Evolutionary conservation across 2,888 invertebrate genomes (phyloP).

Genomic region (Strigamia transsilvanica): DNA sequence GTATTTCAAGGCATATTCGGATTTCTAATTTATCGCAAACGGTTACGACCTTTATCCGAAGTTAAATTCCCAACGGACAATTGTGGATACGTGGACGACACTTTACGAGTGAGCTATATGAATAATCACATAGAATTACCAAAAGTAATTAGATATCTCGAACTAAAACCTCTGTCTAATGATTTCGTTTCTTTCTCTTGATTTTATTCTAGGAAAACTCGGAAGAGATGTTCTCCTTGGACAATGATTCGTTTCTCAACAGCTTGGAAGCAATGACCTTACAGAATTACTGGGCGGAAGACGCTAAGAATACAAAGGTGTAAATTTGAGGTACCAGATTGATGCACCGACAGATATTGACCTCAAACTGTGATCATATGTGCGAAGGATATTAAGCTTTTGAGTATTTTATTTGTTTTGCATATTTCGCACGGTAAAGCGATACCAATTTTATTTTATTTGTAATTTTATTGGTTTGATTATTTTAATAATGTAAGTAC

Average conservation of each 20-base stretch:
- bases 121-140: conserved; percentile 59
- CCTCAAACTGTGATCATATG: conserved; percentile 11
- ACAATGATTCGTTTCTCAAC: conserved; percentile 92
- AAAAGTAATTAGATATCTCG: conserved; percentile 56
- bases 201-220: conserved; percentile 46
- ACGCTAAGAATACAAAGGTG: conserved; percentile 64
- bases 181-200: conserved; percentile 13
- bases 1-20: conserved; percentile 70
- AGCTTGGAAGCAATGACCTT: conserved; percentile 93
- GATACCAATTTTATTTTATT: not conserved
- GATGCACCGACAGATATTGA: not conserved
- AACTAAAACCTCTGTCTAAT: not conserved
- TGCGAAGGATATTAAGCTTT: not conserved
- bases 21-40: conserved; percentile 72
- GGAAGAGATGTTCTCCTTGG: conserved; percentile 92
- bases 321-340: conserved; percentile 38
- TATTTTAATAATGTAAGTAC: not conserved
- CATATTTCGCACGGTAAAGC: not conserved
- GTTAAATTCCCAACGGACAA: conserved; percentile 57
- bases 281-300: conserved; percentile 93
- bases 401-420: not conserved
- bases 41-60: conserved; percentile 68
- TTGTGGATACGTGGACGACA: conserved; percentile 58
- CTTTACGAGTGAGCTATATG: conserved; percentile 59
- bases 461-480: not conserved